phyloP scores from a whole-genome alignment of 2,797 vertebrate species.

The Lophius americanus region DNA sequence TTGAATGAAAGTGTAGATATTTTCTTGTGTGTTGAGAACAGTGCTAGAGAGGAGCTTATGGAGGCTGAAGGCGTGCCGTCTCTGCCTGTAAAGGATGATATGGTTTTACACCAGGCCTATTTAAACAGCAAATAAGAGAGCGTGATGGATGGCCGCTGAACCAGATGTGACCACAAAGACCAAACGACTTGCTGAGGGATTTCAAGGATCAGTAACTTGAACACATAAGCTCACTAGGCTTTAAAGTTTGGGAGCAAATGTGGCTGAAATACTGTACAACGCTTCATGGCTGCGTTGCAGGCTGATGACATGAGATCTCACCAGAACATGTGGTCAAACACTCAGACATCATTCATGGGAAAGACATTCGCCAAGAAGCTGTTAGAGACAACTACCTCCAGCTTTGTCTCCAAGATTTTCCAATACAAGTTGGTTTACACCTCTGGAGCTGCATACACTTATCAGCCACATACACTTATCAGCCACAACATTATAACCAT shows the following conservation, averaged over 20 bases:
- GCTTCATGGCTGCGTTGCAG: not conserved
- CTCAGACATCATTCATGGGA: too few relatives aligned
- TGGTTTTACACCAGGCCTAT: conserved; percentile 11
- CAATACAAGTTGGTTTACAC: too few relatives aligned
- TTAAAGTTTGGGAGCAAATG: conserved; percentile 37
- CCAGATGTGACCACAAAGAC: conserved; percentile 38
- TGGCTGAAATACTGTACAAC: conserved; percentile 15
- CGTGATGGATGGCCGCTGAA: conserved; percentile 37
- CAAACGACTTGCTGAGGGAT: conserved; percentile 16
- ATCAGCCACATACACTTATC: too few relatives aligned
- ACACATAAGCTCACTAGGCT: conserved; percentile 14
- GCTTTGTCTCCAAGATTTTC: too few relatives aligned
- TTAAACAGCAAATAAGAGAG: conserved; percentile 47
- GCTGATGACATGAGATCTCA: not conserved
- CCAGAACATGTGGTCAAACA: conserved; percentile 10
- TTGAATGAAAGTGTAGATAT: conserved; percentile 35
- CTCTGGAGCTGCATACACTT: too few relatives aligned
- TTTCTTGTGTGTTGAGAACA: conserved; percentile 31
- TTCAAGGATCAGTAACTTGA: conserved; percentile 48
- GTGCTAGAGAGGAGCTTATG: conserved; percentile 13
- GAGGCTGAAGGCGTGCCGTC: conserved; percentile 30
- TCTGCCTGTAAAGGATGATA: conserved; percentile 22
- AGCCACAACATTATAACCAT: too few relatives aligned
- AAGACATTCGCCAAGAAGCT: too few relatives aligned
- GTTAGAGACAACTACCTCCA: too few relatives aligned